Evolutionary conservation across 2,113 vertebrate genomes (phyloP), one percentile per base, ranked within the genome.

Genomic region (Lota lota): DNA sequence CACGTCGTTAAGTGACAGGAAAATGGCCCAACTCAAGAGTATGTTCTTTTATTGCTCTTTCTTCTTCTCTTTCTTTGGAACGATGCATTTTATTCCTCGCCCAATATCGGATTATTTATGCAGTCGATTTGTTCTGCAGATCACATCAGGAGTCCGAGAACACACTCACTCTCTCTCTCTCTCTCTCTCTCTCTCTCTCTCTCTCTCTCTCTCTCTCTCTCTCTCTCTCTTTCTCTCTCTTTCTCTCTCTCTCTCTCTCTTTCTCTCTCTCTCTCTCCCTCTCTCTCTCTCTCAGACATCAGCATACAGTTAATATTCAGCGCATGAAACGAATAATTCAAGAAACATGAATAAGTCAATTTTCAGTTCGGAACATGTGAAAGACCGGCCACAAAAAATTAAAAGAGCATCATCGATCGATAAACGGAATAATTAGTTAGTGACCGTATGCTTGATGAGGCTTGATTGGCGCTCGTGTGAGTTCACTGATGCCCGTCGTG

Each of bases 21-120:
- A 76, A 90, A 92, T 88, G 88, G 80, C 77, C 3, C 68, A 47
- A 16, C 62, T 78, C n/a, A 47, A 72, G 53, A 76, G 14, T 28
- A 5, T 40, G 36, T 40, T 11, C 33, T 77, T 75, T 79, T 73
- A 79, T 85, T 86, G 63, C 74, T 77, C 14, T 60, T 60, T 20
- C 20, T 60, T 60, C 36, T 3, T 16, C 53, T 17, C 18, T 54
- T 54, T 54, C 79, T 77, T 67, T 76, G 36, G 66, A 69, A 67
- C 36, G 53, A 22, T 66, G 54, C 73, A 51, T 79, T 40, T 40
- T 77, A 67, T 69, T 40, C 50, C 64, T 62, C 53, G 68, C 51
- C 53, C 71, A 70, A 54, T 61, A 47, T 68, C 40, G 59, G 56
- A 64, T 71, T 68, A 86, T 85, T 79, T 79, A 83, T 77, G 19